Evolutionary conservation across 1,140 invertebrate species (phyloP), one percentile per base, ranked within the genome.

Genomic region (Melipona quadrifasciata): DNA sequence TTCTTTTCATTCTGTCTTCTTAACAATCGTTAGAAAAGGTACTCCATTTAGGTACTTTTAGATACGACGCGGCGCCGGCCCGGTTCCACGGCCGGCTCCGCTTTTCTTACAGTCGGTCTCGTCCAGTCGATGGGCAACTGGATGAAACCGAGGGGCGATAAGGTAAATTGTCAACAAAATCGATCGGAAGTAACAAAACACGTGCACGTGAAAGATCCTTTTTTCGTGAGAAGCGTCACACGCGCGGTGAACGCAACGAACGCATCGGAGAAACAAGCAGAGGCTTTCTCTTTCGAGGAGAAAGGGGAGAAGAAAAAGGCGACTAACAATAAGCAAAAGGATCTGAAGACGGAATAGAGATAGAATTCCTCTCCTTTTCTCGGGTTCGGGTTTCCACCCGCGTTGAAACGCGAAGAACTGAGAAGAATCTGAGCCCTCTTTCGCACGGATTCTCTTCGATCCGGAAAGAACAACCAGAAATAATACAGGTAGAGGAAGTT

Each of bases 101-200:
- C 39, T 6, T n/a, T 34, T 27, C 39, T 47, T 47, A 47, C 39
- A 12, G n/a, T n/a, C n/a, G n/a, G n/a, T 34, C 24, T 47, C 80
- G 73, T 47, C 19, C 27, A 21, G 12, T 34, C 55, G 16, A 47
- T 47, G 39, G 0, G 0, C 61, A 87, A 88, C 19, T 47, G 8
- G 51, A 53, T 73, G 67, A 78, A 58, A 34, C 17, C 39, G 39
- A n/a, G 21, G 24, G 31, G 39, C 19, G 12, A 75, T 68, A 72
- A 5, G 8, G 21, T 84, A 70, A 1, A 31, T 34, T n/a, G 34
- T 77, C 34, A 82, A 89, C 87, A 64, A 77, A 88, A 84, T 65
- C 65, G 77, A 31, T 81, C 74, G 27, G 39, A 39, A 65, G 19
- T n/a, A 84, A 82, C 74, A 68, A 64, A 16, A 55, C 55, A 47